Base-by-base conservation (phyloP, 2,113 vertebrate genomes). In the Saimiri boliviensis region DNA sequence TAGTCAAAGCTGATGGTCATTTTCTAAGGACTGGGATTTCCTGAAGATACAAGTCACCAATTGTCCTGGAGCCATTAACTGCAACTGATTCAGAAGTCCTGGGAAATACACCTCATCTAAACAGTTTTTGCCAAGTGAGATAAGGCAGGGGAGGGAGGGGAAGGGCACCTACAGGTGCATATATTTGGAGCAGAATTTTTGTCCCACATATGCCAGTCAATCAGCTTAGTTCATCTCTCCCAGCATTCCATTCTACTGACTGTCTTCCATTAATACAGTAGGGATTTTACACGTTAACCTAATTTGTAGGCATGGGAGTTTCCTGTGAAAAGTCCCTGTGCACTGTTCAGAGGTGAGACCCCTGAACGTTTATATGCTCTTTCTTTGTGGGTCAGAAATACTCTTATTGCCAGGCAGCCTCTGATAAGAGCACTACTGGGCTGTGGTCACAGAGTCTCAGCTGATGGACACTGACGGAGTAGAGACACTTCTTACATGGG, bases 241-340 rank as follows among this genome's bases (percentile, higher is more conserved):
- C 40, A 73, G 73, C 82, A 97, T 97, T 97, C 97, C 97, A 93
- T 95, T 92, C 83, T 54, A 35, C 14, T 97, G 86, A 98, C 76
- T 91, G 58, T 87, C 20, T 42, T 54, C 86, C n/a, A 71, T 71
- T 68, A 96, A 86, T 73, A 81, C 32, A 89, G 49, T 49, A 86
- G 74, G 56, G 70, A 83, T 97, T 96, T 97, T 49, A 80, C 96
- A 94, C 2, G 0, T 89, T 93, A 94, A 83, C 83, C 71, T 58
- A 81, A 81, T 73, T 91, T 94, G 84, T 73, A 95, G 54, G 32
- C 60, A 95, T 63, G 96, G 93, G 97, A 96, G 85, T 96, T 96
- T 91, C 92, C 94, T 49, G 0, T 52, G 90, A 92, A 95, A 94
- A 93, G 81, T 97, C 94, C 87, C 95, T 93, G 52, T 85, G 52